Evolutionary conservation across 2,113 vertebrate species (phyloP), one percentile per base, ranked within the genome.

Genomic region (Buteo buteo): DNA sequence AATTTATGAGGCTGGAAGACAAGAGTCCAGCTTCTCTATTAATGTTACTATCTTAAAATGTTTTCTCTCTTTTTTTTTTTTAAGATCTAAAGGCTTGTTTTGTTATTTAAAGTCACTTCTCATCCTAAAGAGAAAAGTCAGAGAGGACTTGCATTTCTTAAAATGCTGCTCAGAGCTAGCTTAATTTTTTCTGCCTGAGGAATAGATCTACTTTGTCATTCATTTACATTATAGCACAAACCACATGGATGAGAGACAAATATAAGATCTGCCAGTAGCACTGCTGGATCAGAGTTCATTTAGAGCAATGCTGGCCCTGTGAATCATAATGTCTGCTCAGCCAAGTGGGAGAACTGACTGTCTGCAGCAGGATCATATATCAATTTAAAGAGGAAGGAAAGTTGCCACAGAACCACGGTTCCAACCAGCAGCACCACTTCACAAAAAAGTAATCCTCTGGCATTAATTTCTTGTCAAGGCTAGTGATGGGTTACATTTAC

Each of bases 401-500:
- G 62, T 55, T 84, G 66, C 76, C 42, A 54, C 71, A 84, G 73
- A 94, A 73, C 62, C 65, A 52, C 29, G 16, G 40, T 57, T 88
- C 49, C 80, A 71, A 25, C 55, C 69, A 76, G 69, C 45, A 89
- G 72, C 44, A n/a, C 36, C 55, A 29, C 66, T 86, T 86, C n/a
- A 88, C 57, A 45, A 76, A 34, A 55, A 86, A 84, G 42, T 45
- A 88, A 86, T 93, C 67, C 81, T 86, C 54, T 78, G 71, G 49
- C 74, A 90, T 83, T 90, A 80, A 82, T 93, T 93, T 86, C 44
- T 66, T 94, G 84, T 95, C 76, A 94, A 73, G 67, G 66, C 86
- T 65, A 54, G 84, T 76, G 79, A 92, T 86, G 42, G 31, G 67
- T 70, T 93, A 57, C 54, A 25, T 85, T 84, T 95, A 69, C 88